phyloP scores from a whole-genome alignment of 1,140 invertebrate genomes.

The Drosophila carrolli region DNA sequence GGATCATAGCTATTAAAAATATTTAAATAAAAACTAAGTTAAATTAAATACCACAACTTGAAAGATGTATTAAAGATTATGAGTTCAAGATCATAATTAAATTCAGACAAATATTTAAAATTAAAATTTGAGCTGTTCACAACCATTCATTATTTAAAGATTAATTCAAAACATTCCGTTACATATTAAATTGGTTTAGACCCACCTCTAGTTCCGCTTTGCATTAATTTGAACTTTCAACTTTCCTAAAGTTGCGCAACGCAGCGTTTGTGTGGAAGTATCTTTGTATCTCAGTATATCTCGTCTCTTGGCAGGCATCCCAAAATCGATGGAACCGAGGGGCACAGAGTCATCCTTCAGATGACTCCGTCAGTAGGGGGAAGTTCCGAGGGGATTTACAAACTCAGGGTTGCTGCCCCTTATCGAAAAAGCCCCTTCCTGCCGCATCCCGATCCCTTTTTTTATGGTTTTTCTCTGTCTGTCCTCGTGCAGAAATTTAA shows the following conservation, averaged over 20 bases:
- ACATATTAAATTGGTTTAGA: conserved; percentile 14
- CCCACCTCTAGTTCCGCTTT: conserved; percentile 25
- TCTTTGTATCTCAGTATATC: conserved; percentile 32
- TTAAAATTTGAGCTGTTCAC: no score
- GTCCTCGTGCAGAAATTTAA: conserved; percentile 59
- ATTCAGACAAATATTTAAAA: no score
- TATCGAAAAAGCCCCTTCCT: conserved; percentile 1
- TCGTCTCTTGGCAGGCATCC: conserved; percentile 43
- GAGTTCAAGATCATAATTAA: no score
- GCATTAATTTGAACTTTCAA: conserved; percentile 35
- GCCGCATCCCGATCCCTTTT: conserved; percentile 47
- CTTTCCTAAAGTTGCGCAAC: conserved; percentile 43
- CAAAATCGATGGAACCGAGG: conserved; percentile 24
- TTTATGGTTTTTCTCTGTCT: conserved; percentile 47
- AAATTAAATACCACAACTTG: no score
- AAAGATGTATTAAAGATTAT: no score
- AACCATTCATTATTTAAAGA: not conserved
- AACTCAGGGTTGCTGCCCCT: conserved; percentile 21
- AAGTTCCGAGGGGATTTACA: not conserved
- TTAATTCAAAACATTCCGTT: not conserved
- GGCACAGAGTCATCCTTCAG: not conserved
- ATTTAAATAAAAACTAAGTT: not conserved
- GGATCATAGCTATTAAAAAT: not conserved
- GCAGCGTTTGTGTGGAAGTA: conserved; percentile 7
- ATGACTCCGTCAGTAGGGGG: not conserved